These are phyloP conservation scores for Montipora sp. DNA, from an alignment of 64 coral and sea anemone genomes.

Conservation along the genomic window DNA sequence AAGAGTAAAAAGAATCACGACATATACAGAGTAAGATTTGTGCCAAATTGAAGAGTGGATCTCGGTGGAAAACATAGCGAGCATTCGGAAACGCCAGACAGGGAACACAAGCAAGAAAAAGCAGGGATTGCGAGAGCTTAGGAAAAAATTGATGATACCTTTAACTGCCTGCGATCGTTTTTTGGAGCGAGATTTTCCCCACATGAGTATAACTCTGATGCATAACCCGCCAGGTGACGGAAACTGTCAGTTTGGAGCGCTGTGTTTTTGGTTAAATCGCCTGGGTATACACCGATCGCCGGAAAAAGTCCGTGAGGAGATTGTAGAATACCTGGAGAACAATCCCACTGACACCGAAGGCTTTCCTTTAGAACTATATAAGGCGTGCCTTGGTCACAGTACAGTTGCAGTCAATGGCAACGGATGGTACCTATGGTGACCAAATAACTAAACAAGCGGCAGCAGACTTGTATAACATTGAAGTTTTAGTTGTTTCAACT, in stretches of 20 bases:
- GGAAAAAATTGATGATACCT: no score
- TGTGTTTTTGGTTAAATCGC: not conserved
- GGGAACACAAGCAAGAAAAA: no score
- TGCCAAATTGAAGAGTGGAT: no score
- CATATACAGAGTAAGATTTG: no score
- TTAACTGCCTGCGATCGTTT: no score
- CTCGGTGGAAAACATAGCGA: no score
- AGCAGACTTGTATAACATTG: slow-evolving; percentile 22
- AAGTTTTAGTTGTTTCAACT: slow-evolving; percentile 33
- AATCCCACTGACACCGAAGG: not conserved
- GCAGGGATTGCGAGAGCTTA: no score
- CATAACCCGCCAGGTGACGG: slow-evolving; percentile 37
- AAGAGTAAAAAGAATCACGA: no score
- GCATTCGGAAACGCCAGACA: no score
- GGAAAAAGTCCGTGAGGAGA: slow-evolving; percentile 7
- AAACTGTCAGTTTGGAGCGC: slow-evolving; percentile 42
- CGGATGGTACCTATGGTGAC: slow-evolving; percentile 51
- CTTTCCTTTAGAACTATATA: slow-evolving; percentile 13
- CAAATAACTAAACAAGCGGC: slow-evolving; percentile 57
- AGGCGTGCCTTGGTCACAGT: slow-evolving; percentile 23
- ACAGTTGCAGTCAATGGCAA: not conserved
- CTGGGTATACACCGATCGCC: slow-evolving; percentile 34
- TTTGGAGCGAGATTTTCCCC: no score
- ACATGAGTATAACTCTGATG: not conserved
- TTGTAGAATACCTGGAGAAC: not conserved